phyloP scores from a whole-genome alignment of 37 sponge, comb jelly and placozoan species.

The Oopsacas minuta region DNA sequence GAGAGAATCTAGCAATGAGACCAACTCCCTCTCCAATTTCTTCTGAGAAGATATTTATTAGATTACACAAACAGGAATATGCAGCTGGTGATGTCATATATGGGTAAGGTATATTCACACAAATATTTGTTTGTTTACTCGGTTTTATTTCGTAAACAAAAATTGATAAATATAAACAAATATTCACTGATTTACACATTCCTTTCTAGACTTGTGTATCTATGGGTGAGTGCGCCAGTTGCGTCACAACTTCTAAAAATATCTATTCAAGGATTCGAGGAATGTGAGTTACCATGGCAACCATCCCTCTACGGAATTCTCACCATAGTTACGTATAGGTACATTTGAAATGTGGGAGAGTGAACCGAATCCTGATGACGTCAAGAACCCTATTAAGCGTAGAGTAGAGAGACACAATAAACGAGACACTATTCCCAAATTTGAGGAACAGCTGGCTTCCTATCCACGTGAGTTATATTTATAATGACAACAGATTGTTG shows the following conservation, averaged over 20 bases:
- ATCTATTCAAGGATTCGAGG: neutral
- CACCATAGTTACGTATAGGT: neutral
- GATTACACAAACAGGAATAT: slow-evolving; percentile 2
- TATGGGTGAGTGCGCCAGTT: slow-evolving; percentile 3
- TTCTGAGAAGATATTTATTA: neutral
- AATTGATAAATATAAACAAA: too few species aligned
- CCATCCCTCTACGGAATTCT: neutral
- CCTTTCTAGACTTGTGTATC: neutral
- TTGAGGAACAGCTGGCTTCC: neutral
- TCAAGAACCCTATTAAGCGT: neutral
- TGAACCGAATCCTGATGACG: neutral
- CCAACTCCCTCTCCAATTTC: neutral
- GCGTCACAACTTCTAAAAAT: neutral
- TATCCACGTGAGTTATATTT: neutral
- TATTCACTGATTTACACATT: neutral
- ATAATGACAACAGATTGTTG: neutral
- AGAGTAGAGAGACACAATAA: neutral
- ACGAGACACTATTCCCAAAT: neutral
- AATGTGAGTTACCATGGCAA: slow-evolving; percentile 5
- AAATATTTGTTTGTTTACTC: too few species aligned
- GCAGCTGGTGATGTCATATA: slow-evolving; percentile 1
- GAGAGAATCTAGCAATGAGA: neutral
- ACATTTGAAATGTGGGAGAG: neutral
- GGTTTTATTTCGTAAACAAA: too few species aligned
- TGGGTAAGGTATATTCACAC: neutral